Evolutionary conservation across 2,888 invertebrate genomes (phyloP), one percentile per base, ranked within the genome.

Genomic region (Oscheius sp.): DNA sequence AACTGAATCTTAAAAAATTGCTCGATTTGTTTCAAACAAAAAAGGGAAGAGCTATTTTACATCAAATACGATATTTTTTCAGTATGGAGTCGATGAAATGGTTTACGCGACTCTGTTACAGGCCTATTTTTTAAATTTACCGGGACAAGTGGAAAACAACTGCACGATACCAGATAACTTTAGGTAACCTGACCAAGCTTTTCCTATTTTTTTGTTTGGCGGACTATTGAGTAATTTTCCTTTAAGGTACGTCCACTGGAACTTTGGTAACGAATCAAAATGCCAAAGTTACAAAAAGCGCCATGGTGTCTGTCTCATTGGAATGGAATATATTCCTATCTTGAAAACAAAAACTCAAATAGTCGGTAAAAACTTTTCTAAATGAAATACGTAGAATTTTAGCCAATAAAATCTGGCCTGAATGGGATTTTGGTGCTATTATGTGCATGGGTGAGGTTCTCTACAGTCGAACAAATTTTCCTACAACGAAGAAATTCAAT

Each of bases 351-450:
- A 27, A 16, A 16, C 59, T 49, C 45, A 69, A 6, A 23, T 69
- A 29, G 27, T 69, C 35, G 69, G 66, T 66, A 49, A 9, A 5
- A 6, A 35, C 59, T 5, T 3, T n/a, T 59, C 7, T 27, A 16
- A 27, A 13, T 58, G 23, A 12, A n/a, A 13, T 56, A 6, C 21
- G 5, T 9, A 35, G 7, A 13, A 23, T 55, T 55, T 69, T 69
- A 69, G 69, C 70, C 25, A 70, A 70, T 35, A 70, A 70, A 59
- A 70, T 70, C 46, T 61, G 61, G 61, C 70, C 70, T 1, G 59
- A 58, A 59, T 52, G 56, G 46, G 70, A 70, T 49, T 59, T 70
- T n/a, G 70, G 70, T 1, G 49, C 49, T 1, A 45, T 70, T 7
- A 59, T 70, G 52, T 70, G 70, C 25, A 49, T 70, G n/a, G 70